phyloP scores from a whole-genome alignment of 2,113 vertebrate genomes.

The Illadopsis cleaveri region DNA sequence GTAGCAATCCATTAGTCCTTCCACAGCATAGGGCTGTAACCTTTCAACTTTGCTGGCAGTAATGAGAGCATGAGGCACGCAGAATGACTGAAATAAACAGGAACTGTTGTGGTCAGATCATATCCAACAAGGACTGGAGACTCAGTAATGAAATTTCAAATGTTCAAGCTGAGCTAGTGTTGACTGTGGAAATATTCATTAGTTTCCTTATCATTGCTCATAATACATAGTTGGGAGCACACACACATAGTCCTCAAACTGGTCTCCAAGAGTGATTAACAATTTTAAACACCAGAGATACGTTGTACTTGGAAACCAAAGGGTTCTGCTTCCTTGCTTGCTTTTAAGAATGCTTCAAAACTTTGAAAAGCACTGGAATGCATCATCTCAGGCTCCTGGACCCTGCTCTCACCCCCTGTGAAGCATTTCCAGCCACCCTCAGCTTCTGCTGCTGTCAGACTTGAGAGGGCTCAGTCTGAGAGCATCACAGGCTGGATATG shows the following conservation, averaged over 20 bases:
- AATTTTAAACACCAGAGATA: background rate
- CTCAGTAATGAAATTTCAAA: background rate
- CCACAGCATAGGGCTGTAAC: background rate
- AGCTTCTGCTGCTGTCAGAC: background rate
- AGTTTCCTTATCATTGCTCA: background rate
- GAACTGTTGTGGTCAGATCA: background rate
- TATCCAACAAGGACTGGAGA: background rate
- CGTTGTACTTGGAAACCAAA: background rate
- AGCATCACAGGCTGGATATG: background rate
- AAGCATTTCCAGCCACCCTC: background rate
- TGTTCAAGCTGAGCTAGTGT: background rate
- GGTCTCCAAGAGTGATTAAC: background rate
- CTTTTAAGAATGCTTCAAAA: background rate
- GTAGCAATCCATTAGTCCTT: background rate
- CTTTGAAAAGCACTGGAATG: background rate
- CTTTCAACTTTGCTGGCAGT: background rate
- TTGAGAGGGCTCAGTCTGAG: background rate
- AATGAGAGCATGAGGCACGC: background rate
- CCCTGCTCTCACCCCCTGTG: background rate
- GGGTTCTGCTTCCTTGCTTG: background rate
- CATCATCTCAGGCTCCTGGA: background rate
- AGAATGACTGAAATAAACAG: background rate
- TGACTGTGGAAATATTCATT: background rate
- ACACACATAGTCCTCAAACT: background rate
- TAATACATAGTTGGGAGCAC: background rate